Evolutionary conservation across 2,888 invertebrate genomes (phyloP).

Genomic region (Plutella xylostella): DNA sequence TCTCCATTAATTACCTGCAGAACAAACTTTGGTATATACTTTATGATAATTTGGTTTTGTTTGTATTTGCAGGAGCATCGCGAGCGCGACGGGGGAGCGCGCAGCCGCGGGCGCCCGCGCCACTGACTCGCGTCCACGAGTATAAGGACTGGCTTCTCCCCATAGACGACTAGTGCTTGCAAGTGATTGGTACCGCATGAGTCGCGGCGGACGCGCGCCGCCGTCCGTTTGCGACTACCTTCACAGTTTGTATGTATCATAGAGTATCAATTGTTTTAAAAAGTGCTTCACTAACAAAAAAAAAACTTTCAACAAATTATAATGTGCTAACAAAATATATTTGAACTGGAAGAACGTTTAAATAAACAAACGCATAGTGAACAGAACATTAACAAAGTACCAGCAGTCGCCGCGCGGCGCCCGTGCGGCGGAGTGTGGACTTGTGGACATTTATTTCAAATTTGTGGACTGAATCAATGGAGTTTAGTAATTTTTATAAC

Average conservation of each 20-base stretch:
- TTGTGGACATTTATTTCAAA: constrained; percentile 67
- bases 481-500: constrained; percentile 65
- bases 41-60: constrained; percentile 11
- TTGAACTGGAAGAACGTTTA: constrained; percentile 64
- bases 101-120: constrained; percentile 59
- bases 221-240: constrained; percentile 28
- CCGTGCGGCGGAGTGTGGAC: constrained; percentile 45
- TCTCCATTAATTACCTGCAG: background rate
- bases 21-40: no score
- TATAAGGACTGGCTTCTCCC: constrained; percentile 66
- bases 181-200: constrained; percentile 49
- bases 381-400: constrained; percentile 56
- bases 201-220: background rate
- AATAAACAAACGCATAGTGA: constrained; percentile 63
- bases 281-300: constrained; percentile 57
- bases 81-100: constrained; percentile 57
- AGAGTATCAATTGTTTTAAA: constrained; percentile 61
- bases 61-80: constrained; percentile 52
- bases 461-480: constrained; percentile 64
- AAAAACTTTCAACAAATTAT: constrained; percentile 64
- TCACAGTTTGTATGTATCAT: constrained; percentile 60
- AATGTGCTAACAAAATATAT: constrained; percentile 58
- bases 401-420: constrained; percentile 41
- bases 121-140: constrained; percentile 44
- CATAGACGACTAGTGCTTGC: constrained; percentile 65